Base-by-base conservation (phyloP, 1,140 invertebrate species). In the Drosophila busckii region DNA sequence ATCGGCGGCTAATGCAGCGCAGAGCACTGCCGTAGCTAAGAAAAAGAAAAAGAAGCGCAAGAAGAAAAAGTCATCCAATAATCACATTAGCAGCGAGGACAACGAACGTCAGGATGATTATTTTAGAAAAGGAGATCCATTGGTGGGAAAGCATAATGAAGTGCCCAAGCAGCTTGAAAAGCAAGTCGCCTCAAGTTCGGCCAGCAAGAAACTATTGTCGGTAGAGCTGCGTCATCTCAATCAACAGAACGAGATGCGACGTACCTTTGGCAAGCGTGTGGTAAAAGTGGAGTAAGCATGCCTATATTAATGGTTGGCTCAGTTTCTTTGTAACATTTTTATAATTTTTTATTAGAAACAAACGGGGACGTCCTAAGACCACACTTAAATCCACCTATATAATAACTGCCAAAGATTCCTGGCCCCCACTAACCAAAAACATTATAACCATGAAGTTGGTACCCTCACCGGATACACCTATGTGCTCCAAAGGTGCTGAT, bases 201-300 rank as follows among this genome's bases (percentile, higher is more conserved):
- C 85, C 2, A 87, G 87, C 41, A 90, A 91, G 42, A 87, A 88
- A 41, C 84, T 92, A 22, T 75, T 95, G 5, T 88, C 73, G 17
- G 88, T 95, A 2, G 92, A 95, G 35, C 89, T 91, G 41, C 94
- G 93, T 82, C 89, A 95, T 87, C 88, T 97, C 2, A 96, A 96
- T 89, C 90, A 93, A 19, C 92, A 93, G 42, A 94, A 95, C 88
- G 96, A 97, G 88, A 88, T 97, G 56, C 93, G 92, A 50, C 91
- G 91, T 71, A 94, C 95, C 66, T 97, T 97, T 90, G 95, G 96
- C 3, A 92, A 93, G 5, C 93, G 93, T 87, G 92, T 94, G 44
- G 89, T 95, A 2, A 87, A 85, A 70, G 67, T 87, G 10, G 85
- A 87, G 85, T 87, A 67, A 48, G 86, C 84, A 8, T 69, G 70